Percentiles rank a stretch among this genome's conserved stretches.
Conservation (phyloP, 2,113 vertebrate species). For the Paramormyrops kingsleyae region DNA sequence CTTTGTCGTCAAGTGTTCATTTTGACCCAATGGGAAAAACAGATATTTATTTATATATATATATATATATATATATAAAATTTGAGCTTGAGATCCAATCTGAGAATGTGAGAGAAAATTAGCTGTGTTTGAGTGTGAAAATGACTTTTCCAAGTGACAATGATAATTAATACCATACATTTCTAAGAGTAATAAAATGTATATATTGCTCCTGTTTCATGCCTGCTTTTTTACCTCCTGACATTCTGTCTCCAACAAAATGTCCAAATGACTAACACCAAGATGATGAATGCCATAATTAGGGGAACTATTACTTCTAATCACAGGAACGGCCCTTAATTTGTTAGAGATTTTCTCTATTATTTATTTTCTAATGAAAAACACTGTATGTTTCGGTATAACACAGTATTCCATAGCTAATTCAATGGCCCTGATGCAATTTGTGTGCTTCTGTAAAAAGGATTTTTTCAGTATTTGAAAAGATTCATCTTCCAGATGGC, state of each 20-base stretch:
- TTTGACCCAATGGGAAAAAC: neutral
- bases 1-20: neutral
- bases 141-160: neutral
- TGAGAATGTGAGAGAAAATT: neutral
- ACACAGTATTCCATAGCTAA: neutral
- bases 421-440: neutral
- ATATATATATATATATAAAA: neutral
- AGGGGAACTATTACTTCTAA: neutral
- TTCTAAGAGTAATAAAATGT: neutral
- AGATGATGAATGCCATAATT: neutral
- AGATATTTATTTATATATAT: neutral
- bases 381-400: neutral
- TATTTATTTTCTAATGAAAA: neutral
- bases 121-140: neutral
- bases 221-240: neutral
- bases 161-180: neutral
- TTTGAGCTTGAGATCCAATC: neutral
- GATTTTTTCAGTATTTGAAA: neutral
- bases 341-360: neutral
- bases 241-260: neutral
- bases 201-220: neutral
- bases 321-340: neutral
- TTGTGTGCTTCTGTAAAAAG: neutral
- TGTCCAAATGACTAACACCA: neutral
- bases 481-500: neutral